These are phyloP conservation scores for Cryptoprocta ferox DNA, from an alignment of 2,797 vertebrate species.

Conservation along the genomic window DNA sequence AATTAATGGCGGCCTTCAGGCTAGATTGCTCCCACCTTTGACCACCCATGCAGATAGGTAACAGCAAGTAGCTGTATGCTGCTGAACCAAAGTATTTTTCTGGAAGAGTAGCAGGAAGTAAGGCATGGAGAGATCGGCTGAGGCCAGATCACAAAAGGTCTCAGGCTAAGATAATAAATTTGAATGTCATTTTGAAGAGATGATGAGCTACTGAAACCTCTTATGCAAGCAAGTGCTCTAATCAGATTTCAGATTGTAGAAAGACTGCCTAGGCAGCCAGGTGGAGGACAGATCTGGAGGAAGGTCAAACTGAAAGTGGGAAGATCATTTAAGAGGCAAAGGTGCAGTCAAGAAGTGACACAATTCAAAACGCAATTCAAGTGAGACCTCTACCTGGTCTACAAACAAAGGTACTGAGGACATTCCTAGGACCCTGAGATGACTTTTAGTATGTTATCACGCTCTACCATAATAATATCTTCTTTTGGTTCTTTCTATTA, in stretches of 20 bases:
- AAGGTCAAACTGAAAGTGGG: neutral
- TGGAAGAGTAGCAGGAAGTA: neutral
- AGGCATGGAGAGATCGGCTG: neutral
- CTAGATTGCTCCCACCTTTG: neutral
- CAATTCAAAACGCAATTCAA: neutral
- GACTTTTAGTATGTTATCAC: neutral
- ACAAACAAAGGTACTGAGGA: neutral
- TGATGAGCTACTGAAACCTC: neutral
- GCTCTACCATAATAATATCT: neutral
- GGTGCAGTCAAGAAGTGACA: neutral
- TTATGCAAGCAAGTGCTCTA: neutral
- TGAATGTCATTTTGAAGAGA: conserved; percentile 6
- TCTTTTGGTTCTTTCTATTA: neutral
- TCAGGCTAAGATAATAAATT: neutral
- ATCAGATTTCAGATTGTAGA: neutral
- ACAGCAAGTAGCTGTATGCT: neutral
- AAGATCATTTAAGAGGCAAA: neutral
- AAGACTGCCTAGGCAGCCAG: neutral
- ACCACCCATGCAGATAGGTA: neutral
- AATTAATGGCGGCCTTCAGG: neutral
- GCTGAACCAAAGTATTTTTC: neutral
- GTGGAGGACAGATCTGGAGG: neutral
- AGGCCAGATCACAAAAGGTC: neutral
- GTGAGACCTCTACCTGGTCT: neutral
- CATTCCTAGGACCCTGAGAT: neutral